Evolutionary conservation across 2,113 vertebrate genomes (phyloP).

Genomic region (Zingel zingel): DNA sequence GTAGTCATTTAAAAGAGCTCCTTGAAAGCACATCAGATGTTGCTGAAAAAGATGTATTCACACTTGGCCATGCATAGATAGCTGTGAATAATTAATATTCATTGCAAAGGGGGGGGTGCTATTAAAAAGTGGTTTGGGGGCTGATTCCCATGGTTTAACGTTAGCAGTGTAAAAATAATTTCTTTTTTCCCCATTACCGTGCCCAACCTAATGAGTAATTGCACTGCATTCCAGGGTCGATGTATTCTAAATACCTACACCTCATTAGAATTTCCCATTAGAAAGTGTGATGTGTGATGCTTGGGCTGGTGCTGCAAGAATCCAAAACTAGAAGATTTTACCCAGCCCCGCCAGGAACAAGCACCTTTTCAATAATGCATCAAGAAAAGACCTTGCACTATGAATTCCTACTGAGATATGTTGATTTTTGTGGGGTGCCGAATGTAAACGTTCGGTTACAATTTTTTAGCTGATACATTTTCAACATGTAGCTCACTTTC

Average conservation of each 20-base stretch:
- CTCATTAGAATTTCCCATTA: slow-evolving; percentile 61
- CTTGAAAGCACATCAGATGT: slow-evolving; percentile 40
- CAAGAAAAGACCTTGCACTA: slow-evolving; percentile 16
- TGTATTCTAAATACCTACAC: slow-evolving; percentile 54
- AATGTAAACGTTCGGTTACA: too few relatives aligned
- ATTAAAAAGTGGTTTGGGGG: slow-evolving; percentile 46
- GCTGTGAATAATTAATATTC: slow-evolving; percentile 63
- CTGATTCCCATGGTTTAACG: slow-evolving; percentile 49
- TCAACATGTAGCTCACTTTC: too few relatives aligned
- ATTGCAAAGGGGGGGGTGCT: slow-evolving; percentile 5
- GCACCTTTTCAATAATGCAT: slow-evolving; percentile 56
- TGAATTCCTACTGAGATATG: slow-evolving; percentile 41
- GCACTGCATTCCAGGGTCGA: slow-evolving; percentile 22
- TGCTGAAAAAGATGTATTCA: slow-evolving; percentile 44
- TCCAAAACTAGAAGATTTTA: slow-evolving; percentile 33
- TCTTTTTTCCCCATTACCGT: neutral
- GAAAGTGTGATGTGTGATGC: slow-evolving; percentile 21
- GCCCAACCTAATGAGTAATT: slow-evolving; percentile 55
- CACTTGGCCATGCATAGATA: slow-evolving; percentile 47
- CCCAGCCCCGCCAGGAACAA: slow-evolving; percentile 13
- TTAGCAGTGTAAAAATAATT: slow-evolving; percentile 29
- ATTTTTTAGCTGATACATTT: too few relatives aligned
- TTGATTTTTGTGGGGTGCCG: too few relatives aligned
- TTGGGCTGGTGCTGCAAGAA: slow-evolving; percentile 12
- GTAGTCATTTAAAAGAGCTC: slow-evolving; percentile 31